Base-by-base conservation (phyloP, 2,113 vertebrate species). In the Mohoua ochrocephala region DNA sequence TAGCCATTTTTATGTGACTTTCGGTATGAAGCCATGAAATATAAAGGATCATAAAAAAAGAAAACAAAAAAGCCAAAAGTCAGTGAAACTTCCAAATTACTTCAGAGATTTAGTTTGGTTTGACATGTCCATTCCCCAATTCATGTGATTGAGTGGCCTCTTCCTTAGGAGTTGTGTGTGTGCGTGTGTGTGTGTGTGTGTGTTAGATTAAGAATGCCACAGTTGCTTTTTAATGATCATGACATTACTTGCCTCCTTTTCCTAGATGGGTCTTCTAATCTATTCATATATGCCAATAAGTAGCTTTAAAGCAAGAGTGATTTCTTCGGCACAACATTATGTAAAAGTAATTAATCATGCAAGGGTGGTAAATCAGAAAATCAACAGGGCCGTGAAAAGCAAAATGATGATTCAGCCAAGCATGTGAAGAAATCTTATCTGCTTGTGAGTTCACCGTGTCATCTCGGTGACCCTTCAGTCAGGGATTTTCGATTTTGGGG, bases 321-420 rank as follows among this genome's bases (percentile, higher is more conserved):
- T 92, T 74, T 95, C 95, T 96, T 88, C 86, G 81, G 85, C 87
- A 92, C 89, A 94, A 69, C 12, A 15, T 84, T 83, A 79, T 86
- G 59, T 91, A 56, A 86, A 94, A 93, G 89, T 87, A 94, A 77
- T 97, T 94, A 95, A 86, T 96, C 83, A 63, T 60, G 39, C 57
- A 79, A 49, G 33, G 91, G 60, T 65, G 73, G 50, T 94, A 96
- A 97, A 96, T 95, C 63, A 91, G 81, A 94, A 96, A 69, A 94
- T 85, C 42, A 95, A 33, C 78, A 57, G 49, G 76, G 39, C 87
- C 28, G 24, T 33, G 63, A 86, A 90, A 96, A 83, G 45, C 49
- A 64, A 89, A 75, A 49, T 50, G 33, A 57, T 74, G 31, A 31
- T 91, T 84, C 35, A 75, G 23, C 63, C 74, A 89, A 47, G 78